Evolutionary conservation across 2,888 invertebrate species (phyloP).

Genomic region (Aleiodes alternator): DNA sequence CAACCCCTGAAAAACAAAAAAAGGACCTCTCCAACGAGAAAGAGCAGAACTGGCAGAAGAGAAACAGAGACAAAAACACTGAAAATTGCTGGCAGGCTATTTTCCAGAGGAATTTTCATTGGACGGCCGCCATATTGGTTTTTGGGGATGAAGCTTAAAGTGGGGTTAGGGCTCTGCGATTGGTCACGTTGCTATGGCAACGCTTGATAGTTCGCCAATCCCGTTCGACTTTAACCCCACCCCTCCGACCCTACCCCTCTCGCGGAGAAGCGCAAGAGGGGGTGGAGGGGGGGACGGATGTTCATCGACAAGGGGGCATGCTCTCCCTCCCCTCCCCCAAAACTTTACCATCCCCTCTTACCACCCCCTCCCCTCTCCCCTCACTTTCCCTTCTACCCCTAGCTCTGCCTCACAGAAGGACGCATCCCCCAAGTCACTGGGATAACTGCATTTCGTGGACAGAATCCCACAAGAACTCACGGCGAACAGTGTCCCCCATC

Average conservation of each 20-base stretch:
- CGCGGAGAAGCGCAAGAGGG: constrained; percentile 36
- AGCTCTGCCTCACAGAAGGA: constrained; percentile 27
- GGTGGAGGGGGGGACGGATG: constrained; percentile 28
- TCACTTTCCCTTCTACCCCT: constrained; percentile 35
- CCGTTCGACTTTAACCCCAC: not conserved
- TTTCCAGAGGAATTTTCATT: constrained; percentile 74
- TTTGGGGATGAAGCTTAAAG: constrained; percentile 61
- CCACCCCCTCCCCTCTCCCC: constrained; percentile 45
- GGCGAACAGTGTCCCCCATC: constrained; percentile 68
- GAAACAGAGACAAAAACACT: constrained; percentile 41
- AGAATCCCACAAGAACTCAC: constrained; percentile 75
- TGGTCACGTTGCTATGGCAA: constrained; percentile 74
- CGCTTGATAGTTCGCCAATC: constrained; percentile 60
- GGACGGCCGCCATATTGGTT: constrained; percentile 70
- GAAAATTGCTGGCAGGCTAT: constrained; percentile 72
- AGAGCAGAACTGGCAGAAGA: constrained; percentile 15
- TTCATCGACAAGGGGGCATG: constrained; percentile 44
- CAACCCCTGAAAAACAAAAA: constrained; percentile 46
- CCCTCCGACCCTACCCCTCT: constrained; percentile 20
- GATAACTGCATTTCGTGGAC: constrained; percentile 75
- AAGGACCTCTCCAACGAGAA: constrained; percentile 44
- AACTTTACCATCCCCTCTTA: constrained; percentile 23
- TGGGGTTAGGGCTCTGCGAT: constrained; percentile 67
- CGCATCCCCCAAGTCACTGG: constrained; percentile 68
- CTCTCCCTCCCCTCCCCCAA: constrained; percentile 38